A percentile compares a stretch with the other conserved stretches of the same genome.
Conservation (phyloP, 2,797 vertebrate species). For the Mastacembelus armatus region DNA sequence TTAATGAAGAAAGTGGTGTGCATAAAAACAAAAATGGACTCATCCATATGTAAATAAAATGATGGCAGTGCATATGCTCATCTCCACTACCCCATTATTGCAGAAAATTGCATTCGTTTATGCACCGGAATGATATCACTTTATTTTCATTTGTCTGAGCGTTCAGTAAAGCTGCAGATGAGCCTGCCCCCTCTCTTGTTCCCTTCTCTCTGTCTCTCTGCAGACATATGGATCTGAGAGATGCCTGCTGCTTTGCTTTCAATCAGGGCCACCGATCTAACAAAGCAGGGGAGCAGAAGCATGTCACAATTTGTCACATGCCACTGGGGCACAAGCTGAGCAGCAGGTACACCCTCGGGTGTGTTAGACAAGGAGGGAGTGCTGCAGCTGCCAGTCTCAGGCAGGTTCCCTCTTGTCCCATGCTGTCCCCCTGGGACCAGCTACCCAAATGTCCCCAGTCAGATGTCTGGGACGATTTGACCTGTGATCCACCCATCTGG, state of each 20-base stretch:
- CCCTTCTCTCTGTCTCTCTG: conserved; percentile 41
- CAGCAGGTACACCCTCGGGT: conserved; percentile 83
- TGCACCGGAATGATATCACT: conserved; percentile 72
- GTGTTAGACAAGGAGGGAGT: conserved; percentile 63
- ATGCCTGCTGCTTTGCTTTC: conserved; percentile 71
- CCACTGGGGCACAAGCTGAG: conserved; percentile 77
- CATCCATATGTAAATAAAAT: conserved; percentile 83
- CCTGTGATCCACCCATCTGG: conserved; percentile 78
- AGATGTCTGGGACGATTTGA: conserved; percentile 70
- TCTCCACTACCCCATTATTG: conserved; percentile 66
- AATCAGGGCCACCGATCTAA: conserved; percentile 73
- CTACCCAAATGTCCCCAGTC: conserved; percentile 75
- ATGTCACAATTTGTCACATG: conserved; percentile 85
- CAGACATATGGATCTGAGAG: conserved; percentile 74
- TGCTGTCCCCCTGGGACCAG: conserved; percentile 68
- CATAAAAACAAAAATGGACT: conserved; percentile 79
- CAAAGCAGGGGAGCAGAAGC: conserved; percentile 78
- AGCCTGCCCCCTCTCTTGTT: conserved; percentile 38
- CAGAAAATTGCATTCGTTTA: conserved; percentile 75
- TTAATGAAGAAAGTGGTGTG: conserved; percentile 75
- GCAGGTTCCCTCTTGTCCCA: conserved; percentile 70
- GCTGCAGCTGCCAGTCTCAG: conserved; percentile 75
- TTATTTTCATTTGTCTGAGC: conserved; percentile 77
- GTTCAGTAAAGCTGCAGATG: conserved; percentile 54
- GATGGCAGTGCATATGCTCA: conserved; percentile 70